Base-by-base conservation (phyloP, 2,113 vertebrate species). In the Eurypyga helias region DNA sequence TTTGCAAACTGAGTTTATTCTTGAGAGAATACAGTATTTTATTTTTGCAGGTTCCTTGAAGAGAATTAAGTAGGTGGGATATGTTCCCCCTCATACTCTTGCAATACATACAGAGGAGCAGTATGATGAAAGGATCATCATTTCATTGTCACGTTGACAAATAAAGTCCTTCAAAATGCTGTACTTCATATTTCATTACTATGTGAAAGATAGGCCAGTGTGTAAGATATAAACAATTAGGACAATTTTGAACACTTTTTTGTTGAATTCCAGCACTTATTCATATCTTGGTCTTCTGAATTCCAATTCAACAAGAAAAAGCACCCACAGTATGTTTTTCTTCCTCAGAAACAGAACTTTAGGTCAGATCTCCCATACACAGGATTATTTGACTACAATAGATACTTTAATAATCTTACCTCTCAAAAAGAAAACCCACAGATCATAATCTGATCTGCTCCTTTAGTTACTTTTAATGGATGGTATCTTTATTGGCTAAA, bases 391-490 rank as follows among this genome's bases (percentile, higher is more conserved):
- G 31, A 75, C 48, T 83, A 75, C 31, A 91, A 66, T 3, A 73
- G 55, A 73, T 13, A 61, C 62, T 83, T 81, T 70, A 64, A 66
- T 84, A 41, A 89, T 46, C 34, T 87, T 66, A 11, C 31, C 36
- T 71, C 67, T 84, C 73, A 91, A 78, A 92, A 87, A 77, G 43
- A 83, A 90, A 92, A 48, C 10, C 48, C 57, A 93, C 55, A 81
- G 72, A 83, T 86, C 78, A 83, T 82, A 72, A 92, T 69, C 79
- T 80, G 33, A 88, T 92, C 89, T 79, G 61, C 36, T 45, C 49
- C n/a, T 13, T 64, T 89, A 91, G 96, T 91, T 82, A 82, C 34
- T 72, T 92, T 62, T 78, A 96, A 83, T 69, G 93, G 67, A 92
- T 72, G n/a, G 34, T 69, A 90, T 77, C 33, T 83, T 51, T 71